These are phyloP conservation scores for Lates japonicus DNA, from an alignment of 2,797 vertebrate species.

Conservation along the genomic window DNA sequence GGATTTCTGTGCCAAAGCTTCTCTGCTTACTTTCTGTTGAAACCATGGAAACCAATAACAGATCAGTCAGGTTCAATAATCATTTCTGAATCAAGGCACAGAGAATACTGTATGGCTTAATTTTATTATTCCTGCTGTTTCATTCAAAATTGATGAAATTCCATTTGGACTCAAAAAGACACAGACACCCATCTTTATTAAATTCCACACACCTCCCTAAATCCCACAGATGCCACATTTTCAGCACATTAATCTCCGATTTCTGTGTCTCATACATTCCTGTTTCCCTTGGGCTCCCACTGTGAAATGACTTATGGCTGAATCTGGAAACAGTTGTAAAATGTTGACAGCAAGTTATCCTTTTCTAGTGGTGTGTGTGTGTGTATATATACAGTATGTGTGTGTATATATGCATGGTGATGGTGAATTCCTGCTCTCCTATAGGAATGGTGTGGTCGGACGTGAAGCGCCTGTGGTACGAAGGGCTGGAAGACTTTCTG, in stretches of 20 bases:
- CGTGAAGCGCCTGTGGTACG: constrained; percentile 98
- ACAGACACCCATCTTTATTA: constrained; percentile 43
- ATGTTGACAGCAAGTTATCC: constrained; percentile 36
- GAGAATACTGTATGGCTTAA: neutral
- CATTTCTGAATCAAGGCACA: neutral
- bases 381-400: neutral
- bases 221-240: constrained; percentile 59
- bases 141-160: constrained; percentile 7
- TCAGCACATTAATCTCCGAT: constrained; percentile 43
- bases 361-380: constrained; percentile 14
- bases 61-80: neutral
- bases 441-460: constrained; percentile 99
- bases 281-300: constrained; percentile 31
- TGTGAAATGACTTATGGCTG: constrained; percentile 48
- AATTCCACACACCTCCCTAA: constrained; percentile 45
- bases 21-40: constrained; percentile 10
- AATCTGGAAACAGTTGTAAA: constrained; percentile 57
- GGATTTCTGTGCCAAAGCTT: constrained; percentile 11
- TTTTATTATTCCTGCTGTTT: neutral
- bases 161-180: constrained; percentile 10
- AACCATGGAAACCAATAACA: constrained; percentile 26
- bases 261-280: constrained; percentile 45
- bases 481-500: constrained; percentile 97
- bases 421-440: constrained; percentile 50
- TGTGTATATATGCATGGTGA: constrained; percentile 21